Percentiles rank a stretch among this genome's conserved stretches.
phyloP scores from a whole-genome alignment of 2,888 invertebrate species.

The Anoplius nigerrimus region DNA sequence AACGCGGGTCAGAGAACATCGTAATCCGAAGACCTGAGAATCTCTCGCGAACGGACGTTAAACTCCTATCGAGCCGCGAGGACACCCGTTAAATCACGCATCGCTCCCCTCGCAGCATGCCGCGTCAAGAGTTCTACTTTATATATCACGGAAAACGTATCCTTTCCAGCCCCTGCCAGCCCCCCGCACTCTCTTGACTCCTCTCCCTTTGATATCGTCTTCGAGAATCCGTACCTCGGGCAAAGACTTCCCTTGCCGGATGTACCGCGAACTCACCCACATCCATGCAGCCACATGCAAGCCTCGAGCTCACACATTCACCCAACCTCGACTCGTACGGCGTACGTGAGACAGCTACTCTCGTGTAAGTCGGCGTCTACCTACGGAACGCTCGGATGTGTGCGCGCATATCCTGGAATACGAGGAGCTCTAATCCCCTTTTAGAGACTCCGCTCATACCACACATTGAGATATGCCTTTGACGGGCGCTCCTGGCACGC shows the following conservation, averaged over 20 bases:
- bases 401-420: slow-evolving; percentile 61
- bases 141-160: slow-evolving; percentile 31
- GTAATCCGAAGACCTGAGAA: too few species aligned
- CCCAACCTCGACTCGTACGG: neutral
- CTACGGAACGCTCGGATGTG: slow-evolving; percentile 21
- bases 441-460: slow-evolving; percentile 69
- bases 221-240: slow-evolving; percentile 57
- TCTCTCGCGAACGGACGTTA: too few species aligned
- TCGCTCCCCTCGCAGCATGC: slow-evolving; percentile 25
- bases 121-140: slow-evolving; percentile 5
- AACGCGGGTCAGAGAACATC: too few species aligned
- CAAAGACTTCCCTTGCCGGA: slow-evolving; percentile 51
- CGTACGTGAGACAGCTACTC: slow-evolving; percentile 23
- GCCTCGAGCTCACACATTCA: too few species aligned
- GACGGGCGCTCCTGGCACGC: slow-evolving; percentile 68
- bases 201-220: slow-evolving; percentile 58
- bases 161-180: slow-evolving; percentile 7
- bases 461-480: slow-evolving; percentile 71
- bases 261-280: slow-evolving; percentile 27
- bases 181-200: slow-evolving; percentile 12
- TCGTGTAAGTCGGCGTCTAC: neutral
- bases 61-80: slow-evolving; percentile 1
- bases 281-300: neutral
- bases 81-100: slow-evolving; percentile 18
- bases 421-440: slow-evolving; percentile 72